These are phyloP conservation scores for Cephus rjabovi DNA, from an alignment of 2,888 invertebrate genomes.

Conservation along the genomic window DNA sequence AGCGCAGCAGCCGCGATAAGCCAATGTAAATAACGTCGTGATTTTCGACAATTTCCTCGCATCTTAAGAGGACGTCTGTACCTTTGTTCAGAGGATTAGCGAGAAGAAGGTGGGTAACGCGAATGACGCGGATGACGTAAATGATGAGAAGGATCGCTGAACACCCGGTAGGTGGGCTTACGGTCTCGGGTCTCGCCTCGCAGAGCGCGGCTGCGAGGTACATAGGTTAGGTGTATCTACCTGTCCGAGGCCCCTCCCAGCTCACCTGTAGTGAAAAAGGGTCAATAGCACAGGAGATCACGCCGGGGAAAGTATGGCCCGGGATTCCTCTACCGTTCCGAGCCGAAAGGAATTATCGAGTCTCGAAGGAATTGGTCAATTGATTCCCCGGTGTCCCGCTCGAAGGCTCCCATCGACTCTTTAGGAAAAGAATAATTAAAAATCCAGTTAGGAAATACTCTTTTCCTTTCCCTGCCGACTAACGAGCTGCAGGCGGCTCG, in stretches of 20 bases:
- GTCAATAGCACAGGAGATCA: constrained; percentile 53
- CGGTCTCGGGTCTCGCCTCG: not conserved
- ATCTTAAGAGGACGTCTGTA: too few relatives aligned
- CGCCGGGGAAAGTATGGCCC: constrained; percentile 44
- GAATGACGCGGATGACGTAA: too few relatives aligned
- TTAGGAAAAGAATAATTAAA: constrained; percentile 7
- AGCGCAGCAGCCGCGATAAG: too few relatives aligned
- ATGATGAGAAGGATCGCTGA: constrained; percentile 1
- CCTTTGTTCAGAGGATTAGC: too few relatives aligned
- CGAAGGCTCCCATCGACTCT: not conserved
- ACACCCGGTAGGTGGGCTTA: constrained; percentile 39
- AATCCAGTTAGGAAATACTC: constrained; percentile 3
- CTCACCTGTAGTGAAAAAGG: constrained; percentile 59
- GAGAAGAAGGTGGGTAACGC: too few relatives aligned
- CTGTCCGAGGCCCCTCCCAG: constrained; percentile 49
- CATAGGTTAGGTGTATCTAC: constrained; percentile 49
- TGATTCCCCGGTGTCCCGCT: not conserved
- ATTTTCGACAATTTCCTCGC: too few relatives aligned
- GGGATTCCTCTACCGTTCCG: constrained; percentile 19
- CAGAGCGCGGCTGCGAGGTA: constrained; percentile 34
- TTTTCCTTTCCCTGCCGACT: not conserved
- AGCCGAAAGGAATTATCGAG: not conserved
- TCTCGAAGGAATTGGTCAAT: not conserved
- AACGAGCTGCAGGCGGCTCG: too few relatives aligned
- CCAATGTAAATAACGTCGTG: too few relatives aligned